Conservation (phyloP, 2,888 invertebrate genomes). For the Pseudococcus viburni region DNA sequence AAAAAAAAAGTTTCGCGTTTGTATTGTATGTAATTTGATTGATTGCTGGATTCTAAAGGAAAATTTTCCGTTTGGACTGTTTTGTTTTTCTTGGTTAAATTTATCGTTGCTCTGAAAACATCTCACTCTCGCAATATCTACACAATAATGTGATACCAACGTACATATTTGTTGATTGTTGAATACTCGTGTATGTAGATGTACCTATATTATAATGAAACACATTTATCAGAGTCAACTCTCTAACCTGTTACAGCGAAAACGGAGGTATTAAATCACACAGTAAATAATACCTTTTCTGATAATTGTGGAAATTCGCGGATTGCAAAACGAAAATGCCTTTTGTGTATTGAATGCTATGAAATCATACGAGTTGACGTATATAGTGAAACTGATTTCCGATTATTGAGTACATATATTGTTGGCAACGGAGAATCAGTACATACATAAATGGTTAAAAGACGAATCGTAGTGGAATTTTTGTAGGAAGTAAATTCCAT, state of each 20-base stretch:
- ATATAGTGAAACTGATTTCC: background rate
- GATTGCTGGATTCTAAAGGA: background rate
- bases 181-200: background rate
- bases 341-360: background rate
- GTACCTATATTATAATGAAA: background rate
- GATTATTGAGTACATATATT: constrained; percentile 3
- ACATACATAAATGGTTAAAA: no score
- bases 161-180: background rate
- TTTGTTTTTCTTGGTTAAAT: background rate
- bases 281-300: constrained; percentile 5
- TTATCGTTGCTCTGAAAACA: background rate
- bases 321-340: background rate
- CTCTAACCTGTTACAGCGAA: background rate
- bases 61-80: background rate
- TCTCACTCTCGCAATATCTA: background rate
- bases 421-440: no score
- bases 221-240: constrained; percentile 10
- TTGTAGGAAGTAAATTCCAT: no score
- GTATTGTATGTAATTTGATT: no score
- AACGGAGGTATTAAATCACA: constrained; percentile 19
- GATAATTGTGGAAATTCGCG: background rate
- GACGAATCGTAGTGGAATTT: no score
- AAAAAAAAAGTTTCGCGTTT: no score
- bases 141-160: background rate
- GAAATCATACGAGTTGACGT: background rate